Base-by-base conservation (phyloP, 2,797 vertebrate species). In the Staurois parvus region DNA sequence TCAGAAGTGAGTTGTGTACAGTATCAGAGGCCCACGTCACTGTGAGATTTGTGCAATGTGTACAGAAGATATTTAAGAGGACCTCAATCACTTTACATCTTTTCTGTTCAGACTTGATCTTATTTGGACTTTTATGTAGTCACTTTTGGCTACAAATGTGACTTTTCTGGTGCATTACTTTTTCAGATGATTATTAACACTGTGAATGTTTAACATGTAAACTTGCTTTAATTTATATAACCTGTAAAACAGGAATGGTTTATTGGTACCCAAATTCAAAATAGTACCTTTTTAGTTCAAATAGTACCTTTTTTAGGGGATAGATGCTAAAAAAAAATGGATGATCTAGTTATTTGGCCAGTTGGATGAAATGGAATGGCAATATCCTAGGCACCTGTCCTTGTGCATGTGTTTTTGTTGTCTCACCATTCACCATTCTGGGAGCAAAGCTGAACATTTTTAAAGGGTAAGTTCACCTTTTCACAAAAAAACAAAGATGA, bases 51-150 rank as follows among this genome's bases (percentile, higher is more conserved):
- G 94, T 94, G 95, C 93, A 92, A 95, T 94, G 90, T 93, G 92
- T 94, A 93, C 86, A 94, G 92, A 92, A 79, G 84, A 89, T 94
- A 93, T 93, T 94, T 94, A 93, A 94, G 88, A 85, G 87, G 86
- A 85, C 52, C 81, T 79, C 84, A 89, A 88, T 89, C 91, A 90
- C 81, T 90, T 90, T 91, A 88, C 87, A 89, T 89, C 85, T 90
- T 88, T 76, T 40, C 10, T 85, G 56, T 67, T 32, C 29, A 37
- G 79, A 59, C 79, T 52, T 13, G 40, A 78, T 19, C 19, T 34
- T 48, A 11, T 70, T 17, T 81, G 29, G 69, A 73, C 34, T 52
- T 73, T 12, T 52, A 72, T 72, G 52, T 73, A 73, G 52, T 34
- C 68, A 4, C n/a, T 72, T 52, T 37, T 12, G 19, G n/a, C 52